Evolutionary conservation across 1,140 invertebrate genomes (phyloP).

Genomic region (Rhynchophorus ferrugineus): DNA sequence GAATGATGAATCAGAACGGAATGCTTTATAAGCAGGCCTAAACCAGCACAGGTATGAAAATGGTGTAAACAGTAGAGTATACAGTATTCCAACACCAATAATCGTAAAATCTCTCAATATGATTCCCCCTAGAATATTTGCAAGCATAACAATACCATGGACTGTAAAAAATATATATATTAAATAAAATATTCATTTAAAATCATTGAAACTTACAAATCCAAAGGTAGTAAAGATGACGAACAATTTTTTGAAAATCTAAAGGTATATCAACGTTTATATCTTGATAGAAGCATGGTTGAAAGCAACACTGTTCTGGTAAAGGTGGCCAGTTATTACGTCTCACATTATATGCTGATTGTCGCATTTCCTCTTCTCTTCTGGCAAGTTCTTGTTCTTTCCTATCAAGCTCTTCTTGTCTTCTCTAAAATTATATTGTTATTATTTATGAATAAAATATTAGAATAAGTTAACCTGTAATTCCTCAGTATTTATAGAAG

Average conservation of each 20-base stretch:
- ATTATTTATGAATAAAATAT: not conserved
- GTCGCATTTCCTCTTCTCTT: constrained; percentile 80
- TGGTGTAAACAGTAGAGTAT: constrained; percentile 87
- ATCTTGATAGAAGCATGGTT: constrained; percentile 99
- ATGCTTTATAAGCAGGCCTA: constrained; percentile 61
- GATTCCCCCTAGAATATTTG: constrained; percentile 81
- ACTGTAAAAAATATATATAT: constrained; percentile 57
- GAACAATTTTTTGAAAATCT: constrained; percentile 94
- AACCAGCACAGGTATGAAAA: constrained; percentile 97
- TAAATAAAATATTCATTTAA: constrained; percentile 4
- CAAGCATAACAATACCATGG: constrained; percentile 74
- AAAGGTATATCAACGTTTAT: constrained; percentile 98
- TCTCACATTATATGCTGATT: constrained; percentile 63
- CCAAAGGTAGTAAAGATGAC: constrained; percentile 93
- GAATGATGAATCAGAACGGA: constrained; percentile 93
- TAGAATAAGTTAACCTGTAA: constrained; percentile 49
- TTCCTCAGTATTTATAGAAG: constrained; percentile 53
- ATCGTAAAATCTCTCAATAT: constrained; percentile 64
- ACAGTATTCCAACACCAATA: constrained; percentile 85
- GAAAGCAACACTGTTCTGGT: constrained; percentile 82
- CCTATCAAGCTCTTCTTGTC: constrained; percentile 77
- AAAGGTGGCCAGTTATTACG: constrained; percentile 98
- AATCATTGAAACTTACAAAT: constrained; percentile 69
- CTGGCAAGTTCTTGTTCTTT: constrained; percentile 81
- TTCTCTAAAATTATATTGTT: constrained; percentile 45